Evolutionary conservation across 1,140 invertebrate species (phyloP).

Genomic region (Vanessa atalanta): DNA sequence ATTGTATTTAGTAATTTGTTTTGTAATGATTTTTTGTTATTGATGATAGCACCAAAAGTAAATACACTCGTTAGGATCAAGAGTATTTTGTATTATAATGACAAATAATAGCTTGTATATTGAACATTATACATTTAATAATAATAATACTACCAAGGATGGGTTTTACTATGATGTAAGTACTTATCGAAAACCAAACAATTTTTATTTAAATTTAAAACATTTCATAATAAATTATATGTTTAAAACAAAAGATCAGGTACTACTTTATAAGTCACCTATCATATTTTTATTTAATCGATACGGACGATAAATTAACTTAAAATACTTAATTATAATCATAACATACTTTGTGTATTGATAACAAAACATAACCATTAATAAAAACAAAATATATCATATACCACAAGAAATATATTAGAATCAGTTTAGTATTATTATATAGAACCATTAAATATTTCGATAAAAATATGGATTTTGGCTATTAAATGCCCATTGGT

Average conservation of each 20-base stretch:
- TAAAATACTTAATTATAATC: constrained; percentile 30
- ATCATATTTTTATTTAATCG: constrained; percentile 28
- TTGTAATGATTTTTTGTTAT: background rate
- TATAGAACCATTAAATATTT: constrained; percentile 13
- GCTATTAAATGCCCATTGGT: constrained; percentile 9
- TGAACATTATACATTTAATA: background rate
- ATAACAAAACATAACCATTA: constrained; percentile 48
- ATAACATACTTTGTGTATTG: constrained; percentile 39
- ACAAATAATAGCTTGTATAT: background rate
- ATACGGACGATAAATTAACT: constrained; percentile 17
- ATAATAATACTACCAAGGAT: constrained; percentile 9
- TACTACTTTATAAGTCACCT: constrained; percentile 51
- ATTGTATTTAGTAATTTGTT: background rate
- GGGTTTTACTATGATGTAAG: constrained; percentile 6
- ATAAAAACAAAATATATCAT: constrained; percentile 40
- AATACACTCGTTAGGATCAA: background rate
- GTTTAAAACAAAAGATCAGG: constrained; percentile 45
- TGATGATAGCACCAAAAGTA: constrained; percentile 1
- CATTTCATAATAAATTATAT: constrained; percentile 32
- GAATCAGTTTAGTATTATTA: constrained; percentile 22
- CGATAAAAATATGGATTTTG: constrained; percentile 15
- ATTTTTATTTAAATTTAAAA: constrained; percentile 26
- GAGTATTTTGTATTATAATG: constrained; percentile 5
- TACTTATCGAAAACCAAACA: constrained; percentile 16
- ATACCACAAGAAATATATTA: constrained; percentile 33